A percentile compares a stretch with the other conserved stretches of the same genome.
Conservation (phyloP, 2,113 vertebrate species). For the Heloderma charlesbogerti region DNA sequence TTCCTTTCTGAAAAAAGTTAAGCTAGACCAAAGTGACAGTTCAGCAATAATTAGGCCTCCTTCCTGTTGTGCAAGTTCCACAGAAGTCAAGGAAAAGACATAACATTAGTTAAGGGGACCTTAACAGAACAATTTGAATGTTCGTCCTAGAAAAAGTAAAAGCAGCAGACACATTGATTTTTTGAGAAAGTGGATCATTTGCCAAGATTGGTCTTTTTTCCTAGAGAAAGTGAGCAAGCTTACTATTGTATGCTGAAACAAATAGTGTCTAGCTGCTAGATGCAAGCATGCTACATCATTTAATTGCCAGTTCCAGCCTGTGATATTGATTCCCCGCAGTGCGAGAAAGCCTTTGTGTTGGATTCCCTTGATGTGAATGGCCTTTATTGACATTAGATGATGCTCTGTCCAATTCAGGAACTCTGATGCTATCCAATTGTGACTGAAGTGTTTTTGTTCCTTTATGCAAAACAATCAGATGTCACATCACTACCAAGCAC, state of each 20-base stretch:
- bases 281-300: constrained; percentile 36
- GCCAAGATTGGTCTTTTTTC: constrained; percentile 10
- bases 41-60: not conserved
- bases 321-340: constrained; percentile 46
- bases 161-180: constrained; percentile 7
- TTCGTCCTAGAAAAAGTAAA: constrained; percentile 4
- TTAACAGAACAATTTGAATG: not conserved
- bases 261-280: constrained; percentile 40
- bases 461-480: constrained; percentile 27
- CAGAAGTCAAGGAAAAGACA: not conserved
- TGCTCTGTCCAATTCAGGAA: constrained; percentile 28
- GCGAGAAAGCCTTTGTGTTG: not conserved
- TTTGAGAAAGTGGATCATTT: not conserved
- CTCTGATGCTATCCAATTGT: constrained; percentile 26
- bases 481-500: not conserved
- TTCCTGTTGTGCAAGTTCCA: constrained; percentile 1
- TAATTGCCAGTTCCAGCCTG: constrained; percentile 46
- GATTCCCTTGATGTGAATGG: constrained; percentile 50
- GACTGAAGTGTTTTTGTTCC: constrained; percentile 22
- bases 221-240: constrained; percentile 39
- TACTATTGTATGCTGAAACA: constrained; percentile 55
- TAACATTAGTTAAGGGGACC: not conserved
- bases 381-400: constrained; percentile 1
- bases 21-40: not conserved
- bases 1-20: constrained; percentile 1